These are phyloP conservation scores for Oncopodura yosiiana DNA, from an alignment of 1,140 invertebrate species.

Conservation along the genomic window DNA sequence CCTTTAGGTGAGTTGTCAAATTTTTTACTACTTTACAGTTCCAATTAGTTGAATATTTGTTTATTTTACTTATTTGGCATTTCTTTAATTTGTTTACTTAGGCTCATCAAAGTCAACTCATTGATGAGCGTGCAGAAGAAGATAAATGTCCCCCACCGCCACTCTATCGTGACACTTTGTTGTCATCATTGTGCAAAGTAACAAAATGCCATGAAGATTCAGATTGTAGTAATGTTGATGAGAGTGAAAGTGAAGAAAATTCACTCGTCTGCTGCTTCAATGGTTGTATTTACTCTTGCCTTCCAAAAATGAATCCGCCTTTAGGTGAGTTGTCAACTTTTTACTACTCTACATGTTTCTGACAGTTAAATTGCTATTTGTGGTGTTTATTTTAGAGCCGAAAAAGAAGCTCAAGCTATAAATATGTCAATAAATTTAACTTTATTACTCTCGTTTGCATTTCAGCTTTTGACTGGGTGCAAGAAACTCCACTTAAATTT, in stretches of 20 bases:
- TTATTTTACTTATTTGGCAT: not conserved
- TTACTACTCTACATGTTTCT: not conserved
- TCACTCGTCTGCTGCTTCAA: no score
- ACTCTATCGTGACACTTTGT: no score
- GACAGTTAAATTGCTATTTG: no score
- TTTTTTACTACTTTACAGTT: not conserved
- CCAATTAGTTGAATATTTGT: not conserved
- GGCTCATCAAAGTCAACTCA: not conserved
- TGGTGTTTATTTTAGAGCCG: not conserved
- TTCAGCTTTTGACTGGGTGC: slow-evolving; percentile 27
- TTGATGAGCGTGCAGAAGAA: not conserved
- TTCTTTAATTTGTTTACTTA: no score
- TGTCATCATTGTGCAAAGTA: no score
- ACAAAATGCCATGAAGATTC: no score
- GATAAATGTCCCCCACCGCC: not conserved
- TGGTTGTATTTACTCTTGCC: not conserved
- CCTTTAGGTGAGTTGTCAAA: slow-evolving; percentile 10
- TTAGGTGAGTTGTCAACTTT: not conserved
- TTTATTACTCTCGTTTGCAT: not conserved
- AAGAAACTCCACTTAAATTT: slow-evolving; percentile 24
- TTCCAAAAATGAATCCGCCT: not conserved
- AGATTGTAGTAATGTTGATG: no score
- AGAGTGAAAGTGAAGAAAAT: no score
- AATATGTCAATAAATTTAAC: not conserved
- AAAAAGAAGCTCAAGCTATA: not conserved